Conservation (phyloP, 2,888 invertebrate genomes). For the Sinodicranocentrus sp. region DNA sequence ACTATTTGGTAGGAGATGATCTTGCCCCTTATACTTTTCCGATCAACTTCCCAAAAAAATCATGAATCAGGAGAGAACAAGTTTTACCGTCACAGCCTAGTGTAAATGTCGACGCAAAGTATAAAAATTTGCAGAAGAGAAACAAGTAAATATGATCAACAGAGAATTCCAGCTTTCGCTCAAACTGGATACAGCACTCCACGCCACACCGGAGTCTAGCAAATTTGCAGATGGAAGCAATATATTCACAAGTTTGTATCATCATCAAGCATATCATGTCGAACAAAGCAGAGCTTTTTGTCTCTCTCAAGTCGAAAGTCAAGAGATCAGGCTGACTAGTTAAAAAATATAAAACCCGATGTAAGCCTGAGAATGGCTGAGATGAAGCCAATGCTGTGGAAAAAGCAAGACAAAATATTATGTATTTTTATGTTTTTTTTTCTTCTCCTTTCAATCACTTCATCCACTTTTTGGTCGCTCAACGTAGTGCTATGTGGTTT, state of each 20-base stretch:
- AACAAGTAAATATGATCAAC: conserved; percentile 26
- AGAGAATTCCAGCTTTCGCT: conserved; percentile 29
- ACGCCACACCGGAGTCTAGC: conserved; percentile 8
- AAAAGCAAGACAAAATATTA: conserved; percentile 7
- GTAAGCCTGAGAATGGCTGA: too few species aligned
- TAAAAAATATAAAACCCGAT: too few species aligned
- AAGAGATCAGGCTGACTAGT: too few species aligned
- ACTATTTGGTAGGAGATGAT: conserved; percentile 23
- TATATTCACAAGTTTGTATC: conserved; percentile 40
- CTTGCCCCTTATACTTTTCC: conserved; percentile 24
- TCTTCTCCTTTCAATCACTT: conserved; percentile 30
- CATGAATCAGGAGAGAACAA: conserved; percentile 41
- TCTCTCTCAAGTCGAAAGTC: too few species aligned
- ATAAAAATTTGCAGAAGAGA: conserved; percentile 32
- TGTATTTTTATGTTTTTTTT: too few species aligned
- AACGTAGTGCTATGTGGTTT: not conserved
- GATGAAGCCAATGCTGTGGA: not conserved
- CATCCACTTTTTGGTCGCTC: not conserved
- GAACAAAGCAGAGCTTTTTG: not conserved
- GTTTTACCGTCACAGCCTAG: conserved; percentile 30
- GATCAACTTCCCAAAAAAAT: conserved; percentile 31
- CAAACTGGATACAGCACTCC: not conserved
- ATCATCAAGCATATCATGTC: conserved; percentile 7
- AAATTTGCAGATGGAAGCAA: conserved; percentile 41
- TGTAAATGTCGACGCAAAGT: conserved; percentile 3